Evolutionary conservation across 2,113 vertebrate species (phyloP).

Genomic region (Nibea coibor): DNA sequence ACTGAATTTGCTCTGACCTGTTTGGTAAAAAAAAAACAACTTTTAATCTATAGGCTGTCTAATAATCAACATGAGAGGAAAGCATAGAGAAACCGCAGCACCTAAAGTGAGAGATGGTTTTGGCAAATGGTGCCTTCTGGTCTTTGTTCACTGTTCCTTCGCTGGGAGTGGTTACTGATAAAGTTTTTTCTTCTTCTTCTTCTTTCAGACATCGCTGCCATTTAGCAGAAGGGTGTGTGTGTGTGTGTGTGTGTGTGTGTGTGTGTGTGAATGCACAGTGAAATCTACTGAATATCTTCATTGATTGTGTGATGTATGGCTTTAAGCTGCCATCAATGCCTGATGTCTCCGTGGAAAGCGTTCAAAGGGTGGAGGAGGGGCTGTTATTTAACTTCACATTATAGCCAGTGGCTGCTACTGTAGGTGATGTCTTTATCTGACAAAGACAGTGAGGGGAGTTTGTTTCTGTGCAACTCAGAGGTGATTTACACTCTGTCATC

Average conservation of each 20-base stretch:
- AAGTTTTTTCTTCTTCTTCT: slow-evolving; percentile 10
- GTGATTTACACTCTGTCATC: neutral
- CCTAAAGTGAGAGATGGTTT: slow-evolving; percentile 41
- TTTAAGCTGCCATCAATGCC: slow-evolving; percentile 26
- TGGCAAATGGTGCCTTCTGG: slow-evolving; percentile 40
- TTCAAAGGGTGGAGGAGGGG: slow-evolving; percentile 65
- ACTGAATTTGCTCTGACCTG: neutral
- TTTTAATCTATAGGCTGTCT: slow-evolving; percentile 9
- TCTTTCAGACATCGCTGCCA: slow-evolving; percentile 44
- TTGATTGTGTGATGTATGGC: slow-evolving; percentile 49
- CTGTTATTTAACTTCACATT: slow-evolving; percentile 27
- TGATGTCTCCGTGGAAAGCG: slow-evolving; percentile 24
- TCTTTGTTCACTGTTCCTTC: slow-evolving; percentile 71
- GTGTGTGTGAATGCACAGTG: slow-evolving; percentile 23
- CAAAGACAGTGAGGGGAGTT: neutral
- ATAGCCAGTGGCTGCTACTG: slow-evolving; percentile 37
- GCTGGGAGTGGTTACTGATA: slow-evolving; percentile 66
- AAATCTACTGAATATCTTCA: slow-evolving; percentile 50
- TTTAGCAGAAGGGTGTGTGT: slow-evolving; percentile 11
- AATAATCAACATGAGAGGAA: neutral
- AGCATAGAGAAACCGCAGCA: neutral
- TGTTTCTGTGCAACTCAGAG: neutral
- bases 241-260: neutral
- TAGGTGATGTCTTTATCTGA: slow-evolving; percentile 33
- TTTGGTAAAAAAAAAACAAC: slow-evolving; percentile 17